Evolutionary conservation across 1,140 invertebrate genomes (phyloP), one percentile per base, ranked within the genome.

Genomic region (Leptinotarsa defecta): DNA sequence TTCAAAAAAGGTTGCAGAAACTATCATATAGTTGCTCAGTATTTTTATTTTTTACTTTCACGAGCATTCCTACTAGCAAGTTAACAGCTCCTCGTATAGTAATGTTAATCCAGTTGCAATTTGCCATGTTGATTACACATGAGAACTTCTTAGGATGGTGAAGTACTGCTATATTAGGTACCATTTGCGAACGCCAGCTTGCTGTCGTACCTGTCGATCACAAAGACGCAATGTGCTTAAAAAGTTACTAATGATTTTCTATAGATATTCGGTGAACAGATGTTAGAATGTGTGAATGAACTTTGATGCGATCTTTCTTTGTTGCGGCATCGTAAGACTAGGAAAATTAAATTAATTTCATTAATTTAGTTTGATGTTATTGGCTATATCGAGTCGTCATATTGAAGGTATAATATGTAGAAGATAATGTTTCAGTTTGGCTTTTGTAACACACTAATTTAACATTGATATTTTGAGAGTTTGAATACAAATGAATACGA

Each of bases 81-180:
- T 43, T 43, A 11, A 43, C 34, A 43, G 52, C 52, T 13, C 52
- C 4, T 57, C 52, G n/a, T 19, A 57, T 57, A 57, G 15, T 57
- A 57, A 57, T 57, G 13, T 3, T 57, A 5, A 57, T 57, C 3
- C 52, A 57, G 5, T 57, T 57, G 52, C 13, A 57, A 57, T 57
- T 57, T n/a, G n/a, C 52, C 52, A 57, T 57, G n/a, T 68, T 34
- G 17, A 68, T 68, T 68, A 17, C 65, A 68, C 17, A 68, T 24
- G 17, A 34, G 27, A 27, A 68, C 65, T 34, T 68, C 43, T 34
- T 27, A 68, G 8, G 65, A 43, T 24, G 20, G 43, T 68, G 27
- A 68, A 68, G 13, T 68, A 43, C 43, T 68, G 65, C 65, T 68
- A 68, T 34, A 68, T 27, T 68, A 68, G 24, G 24, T 27, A 68